Percentiles rank a stretch among this genome's conserved stretches.
phyloP scores from a whole-genome alignment of 2,888 invertebrate species.

The Ophraella communa region DNA sequence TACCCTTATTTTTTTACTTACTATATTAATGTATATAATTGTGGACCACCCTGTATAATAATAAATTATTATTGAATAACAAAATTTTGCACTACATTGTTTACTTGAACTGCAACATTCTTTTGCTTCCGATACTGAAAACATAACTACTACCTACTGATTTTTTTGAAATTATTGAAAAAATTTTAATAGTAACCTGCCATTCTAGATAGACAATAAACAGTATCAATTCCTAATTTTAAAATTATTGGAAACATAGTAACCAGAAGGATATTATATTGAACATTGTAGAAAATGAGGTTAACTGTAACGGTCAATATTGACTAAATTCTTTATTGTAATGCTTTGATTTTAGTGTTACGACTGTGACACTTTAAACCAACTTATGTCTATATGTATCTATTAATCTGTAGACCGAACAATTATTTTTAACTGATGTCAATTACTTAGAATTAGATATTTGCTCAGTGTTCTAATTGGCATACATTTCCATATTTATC shows the following conservation, averaged over 20 bases:
- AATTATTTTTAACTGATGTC: slow-evolving; percentile 12
- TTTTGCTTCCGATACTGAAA: too few species aligned
- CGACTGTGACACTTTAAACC: not conserved
- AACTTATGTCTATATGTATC: not conserved
- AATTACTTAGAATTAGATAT: slow-evolving; percentile 8
- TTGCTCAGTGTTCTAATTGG: slow-evolving; percentile 8
- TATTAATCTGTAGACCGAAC: not conserved
- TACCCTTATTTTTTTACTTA: too few species aligned
- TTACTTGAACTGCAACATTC: too few species aligned
- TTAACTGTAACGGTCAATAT: slow-evolving; percentile 9
- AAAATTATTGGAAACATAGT: not conserved
- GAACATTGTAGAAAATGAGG: slow-evolving; percentile 7
- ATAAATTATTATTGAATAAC: too few species aligned
- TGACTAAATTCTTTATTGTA: not conserved
- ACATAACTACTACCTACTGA: too few species aligned
- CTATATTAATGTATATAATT: too few species aligned
- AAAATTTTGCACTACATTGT: too few species aligned
- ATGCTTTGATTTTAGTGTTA: not conserved
- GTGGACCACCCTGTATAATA: too few species aligned
- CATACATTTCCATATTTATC: slow-evolving; percentile 17
- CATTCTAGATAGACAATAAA: too few species aligned
- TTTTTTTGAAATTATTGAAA: too few species aligned
- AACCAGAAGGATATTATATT: not conserved
- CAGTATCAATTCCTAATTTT: too few species aligned
- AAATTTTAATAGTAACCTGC: too few species aligned